Conservation (phyloP, 2,888 invertebrate genomes). For the Gryllus longicercus region DNA sequence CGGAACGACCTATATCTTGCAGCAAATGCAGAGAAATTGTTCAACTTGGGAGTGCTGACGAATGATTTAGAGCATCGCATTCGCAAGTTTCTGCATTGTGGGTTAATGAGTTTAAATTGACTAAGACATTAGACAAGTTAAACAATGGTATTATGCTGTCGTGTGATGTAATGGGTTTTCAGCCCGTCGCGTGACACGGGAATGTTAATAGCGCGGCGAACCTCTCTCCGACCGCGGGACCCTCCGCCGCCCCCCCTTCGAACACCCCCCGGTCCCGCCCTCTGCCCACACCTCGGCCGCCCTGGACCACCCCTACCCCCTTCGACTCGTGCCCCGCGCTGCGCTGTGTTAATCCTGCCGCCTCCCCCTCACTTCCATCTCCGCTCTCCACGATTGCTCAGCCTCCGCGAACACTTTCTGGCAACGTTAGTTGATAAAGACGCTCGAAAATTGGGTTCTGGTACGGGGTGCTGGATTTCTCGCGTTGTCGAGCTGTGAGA, state of each 20-base stretch:
- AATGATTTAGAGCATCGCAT: background rate
- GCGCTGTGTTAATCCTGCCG: background rate
- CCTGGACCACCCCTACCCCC: background rate
- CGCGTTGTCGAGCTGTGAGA: too few relatives aligned
- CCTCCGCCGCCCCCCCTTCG: background rate
- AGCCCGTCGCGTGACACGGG: background rate
- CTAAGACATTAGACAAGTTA: conserved; percentile 17
- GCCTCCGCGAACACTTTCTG: too few relatives aligned
- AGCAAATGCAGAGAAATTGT: too few relatives aligned
- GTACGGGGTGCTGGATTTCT: too few relatives aligned
- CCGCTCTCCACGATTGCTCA: too few relatives aligned
- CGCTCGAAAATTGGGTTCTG: too few relatives aligned
- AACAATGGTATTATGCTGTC: conserved; percentile 17
- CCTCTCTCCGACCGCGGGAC: background rate
- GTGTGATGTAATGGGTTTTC: conserved; percentile 17
- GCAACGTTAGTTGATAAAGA: too few relatives aligned
- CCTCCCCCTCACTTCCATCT: background rate
- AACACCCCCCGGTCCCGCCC: background rate
- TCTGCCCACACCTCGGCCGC: background rate
- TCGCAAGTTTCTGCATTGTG: background rate
- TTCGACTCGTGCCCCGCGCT: background rate
- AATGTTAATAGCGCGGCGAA: conserved; percentile 2
- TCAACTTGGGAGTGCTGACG: background rate
- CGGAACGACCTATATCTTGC: too few relatives aligned
- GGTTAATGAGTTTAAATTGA: background rate